Evolutionary conservation across 2,888 invertebrate species (phyloP).

Genomic region (Sphaerophoria taeniata): DNA sequence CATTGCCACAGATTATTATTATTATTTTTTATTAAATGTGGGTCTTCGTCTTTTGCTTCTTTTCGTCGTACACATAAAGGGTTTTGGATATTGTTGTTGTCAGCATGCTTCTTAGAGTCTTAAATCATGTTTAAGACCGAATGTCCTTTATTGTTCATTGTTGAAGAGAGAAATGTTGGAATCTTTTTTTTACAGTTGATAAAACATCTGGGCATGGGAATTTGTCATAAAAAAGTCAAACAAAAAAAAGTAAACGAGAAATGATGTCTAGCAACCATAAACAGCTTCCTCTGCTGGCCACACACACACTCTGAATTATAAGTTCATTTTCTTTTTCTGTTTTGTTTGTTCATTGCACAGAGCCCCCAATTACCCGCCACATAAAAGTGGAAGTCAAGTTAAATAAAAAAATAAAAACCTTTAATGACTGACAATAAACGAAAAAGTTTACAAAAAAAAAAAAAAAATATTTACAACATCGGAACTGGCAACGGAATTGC

Average conservation of each 20-base stretch:
- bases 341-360: not conserved
- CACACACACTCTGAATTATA: slow-evolving; percentile 42
- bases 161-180: not conserved
- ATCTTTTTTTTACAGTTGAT: slow-evolving; percentile 34
- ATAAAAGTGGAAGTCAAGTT: slow-evolving; percentile 22
- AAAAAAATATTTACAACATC: slow-evolving; percentile 45
- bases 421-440: slow-evolving; percentile 49
- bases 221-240: slow-evolving; percentile 36
- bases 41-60: slow-evolving; percentile 34
- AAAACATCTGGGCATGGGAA: slow-evolving; percentile 61
- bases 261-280: slow-evolving; percentile 49
- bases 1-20: slow-evolving; percentile 44
- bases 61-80: not conserved
- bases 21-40: slow-evolving; percentile 58
- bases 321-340: not conserved
- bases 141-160: slow-evolving; percentile 46
- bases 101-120: slow-evolving; percentile 25
- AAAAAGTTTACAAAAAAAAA: not conserved
- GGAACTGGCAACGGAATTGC: slow-evolving; percentile 50
- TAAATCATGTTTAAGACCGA: slow-evolving; percentile 57
- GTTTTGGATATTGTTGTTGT: slow-evolving; percentile 2
- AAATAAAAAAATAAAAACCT: slow-evolving; percentile 48
- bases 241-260: slow-evolving; percentile 44
- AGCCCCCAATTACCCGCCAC: not conserved
- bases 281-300: slow-evolving; percentile 35